These are phyloP conservation scores for Chrysina gloriosa DNA, from an alignment of 2,888 invertebrate genomes.

Conservation along the genomic window DNA sequence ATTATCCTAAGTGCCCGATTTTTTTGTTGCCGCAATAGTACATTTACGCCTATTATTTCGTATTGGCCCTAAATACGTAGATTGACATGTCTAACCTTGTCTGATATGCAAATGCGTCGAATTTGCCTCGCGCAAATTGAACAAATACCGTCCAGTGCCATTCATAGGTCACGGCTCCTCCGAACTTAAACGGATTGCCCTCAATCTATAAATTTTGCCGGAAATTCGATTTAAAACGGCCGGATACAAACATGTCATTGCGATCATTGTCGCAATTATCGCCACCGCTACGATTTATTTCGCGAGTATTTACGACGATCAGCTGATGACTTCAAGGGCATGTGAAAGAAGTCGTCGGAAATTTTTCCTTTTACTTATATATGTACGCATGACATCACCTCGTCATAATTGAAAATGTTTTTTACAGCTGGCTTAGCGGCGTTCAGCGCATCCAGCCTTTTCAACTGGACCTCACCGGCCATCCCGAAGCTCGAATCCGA, in stretches of 20 bases:
- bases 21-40: too few relatives aligned
- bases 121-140: neutral
- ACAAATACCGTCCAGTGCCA: neutral
- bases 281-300: neutral
- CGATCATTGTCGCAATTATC: neutral
- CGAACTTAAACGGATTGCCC: slow-evolving; percentile 32
- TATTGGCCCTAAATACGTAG: too few relatives aligned
- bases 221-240: slow-evolving; percentile 31
- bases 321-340: slow-evolving; percentile 27
- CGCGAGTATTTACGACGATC: slow-evolving; percentile 8
- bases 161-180: slow-evolving; percentile 30
- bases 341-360: neutral
- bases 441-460: slow-evolving; percentile 46
- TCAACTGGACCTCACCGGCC: slow-evolving; percentile 51
- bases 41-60: too few relatives aligned
- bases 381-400: too few relatives aligned
- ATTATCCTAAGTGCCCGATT: too few relatives aligned
- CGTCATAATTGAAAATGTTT: too few relatives aligned
- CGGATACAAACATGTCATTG: slow-evolving; percentile 8
- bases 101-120: neutral
- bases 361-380: neutral
- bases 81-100: slow-evolving; percentile 3
- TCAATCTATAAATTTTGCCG: slow-evolving; percentile 31
- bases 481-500: slow-evolving; percentile 46
- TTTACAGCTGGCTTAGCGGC: slow-evolving; percentile 47